Conservation (phyloP, 2,113 vertebrate species). For the Tachycineta bicolor region DNA sequence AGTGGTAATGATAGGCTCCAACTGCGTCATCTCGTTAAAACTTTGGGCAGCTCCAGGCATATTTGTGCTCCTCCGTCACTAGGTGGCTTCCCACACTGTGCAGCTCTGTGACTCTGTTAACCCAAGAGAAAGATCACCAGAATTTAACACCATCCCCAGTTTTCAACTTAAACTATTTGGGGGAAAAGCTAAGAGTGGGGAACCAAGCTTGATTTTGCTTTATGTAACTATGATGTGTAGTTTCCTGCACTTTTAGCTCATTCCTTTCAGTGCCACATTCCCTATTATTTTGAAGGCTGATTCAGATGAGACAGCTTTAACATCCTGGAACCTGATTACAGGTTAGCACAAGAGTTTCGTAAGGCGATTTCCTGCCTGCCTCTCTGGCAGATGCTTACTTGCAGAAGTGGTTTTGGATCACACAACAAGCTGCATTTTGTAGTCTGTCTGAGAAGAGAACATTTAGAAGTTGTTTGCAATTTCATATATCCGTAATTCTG, state of each 20-base stretch:
- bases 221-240: neutral
- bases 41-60: slow-evolving; percentile 26
- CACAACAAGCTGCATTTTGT: neutral
- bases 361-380: neutral
- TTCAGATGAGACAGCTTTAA: neutral
- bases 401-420: neutral
- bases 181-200: neutral
- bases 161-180: neutral
- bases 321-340: neutral
- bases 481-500: neutral
- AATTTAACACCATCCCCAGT: neutral
- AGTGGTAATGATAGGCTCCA: slow-evolving; percentile 19
- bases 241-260: neutral
- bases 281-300: neutral
- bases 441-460: neutral
- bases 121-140: neutral
- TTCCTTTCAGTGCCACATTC: neutral
- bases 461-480: neutral
- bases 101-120: neutral
- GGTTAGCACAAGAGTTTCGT: neutral
- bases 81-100: slow-evolving; percentile 54
- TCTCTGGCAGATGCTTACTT: neutral
- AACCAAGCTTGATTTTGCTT: neutral
- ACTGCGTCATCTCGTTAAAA: slow-evolving; percentile 41
- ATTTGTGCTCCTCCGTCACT: slow-evolving; percentile 31